Evolutionary conservation across 2,797 vertebrate genomes (phyloP).

Genomic region (Liasis olivaceus): DNA sequence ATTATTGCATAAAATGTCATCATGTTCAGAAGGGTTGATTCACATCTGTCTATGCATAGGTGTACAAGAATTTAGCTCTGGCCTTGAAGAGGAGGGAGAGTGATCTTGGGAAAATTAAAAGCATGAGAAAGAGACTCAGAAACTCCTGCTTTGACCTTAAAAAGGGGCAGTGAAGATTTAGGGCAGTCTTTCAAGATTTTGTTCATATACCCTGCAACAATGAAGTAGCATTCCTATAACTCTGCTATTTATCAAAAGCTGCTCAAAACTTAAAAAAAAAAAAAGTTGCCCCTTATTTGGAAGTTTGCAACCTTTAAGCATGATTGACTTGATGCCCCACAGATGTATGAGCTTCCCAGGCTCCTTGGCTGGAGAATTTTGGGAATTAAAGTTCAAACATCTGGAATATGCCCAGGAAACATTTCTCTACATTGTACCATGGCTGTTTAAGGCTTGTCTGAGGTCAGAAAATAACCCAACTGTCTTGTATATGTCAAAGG

Average conservation of each 20-base stretch:
- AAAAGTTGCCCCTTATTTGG: background rate
- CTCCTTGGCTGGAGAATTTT: background rate
- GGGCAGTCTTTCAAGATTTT: background rate
- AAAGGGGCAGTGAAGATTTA: background rate
- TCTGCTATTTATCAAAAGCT: background rate
- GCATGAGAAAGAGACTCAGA: too few species aligned
- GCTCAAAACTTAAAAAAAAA: background rate
- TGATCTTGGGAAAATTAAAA: too few species aligned
- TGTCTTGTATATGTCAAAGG: background rate
- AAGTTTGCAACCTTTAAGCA: background rate
- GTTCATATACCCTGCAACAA: too few species aligned
- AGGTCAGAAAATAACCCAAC: background rate
- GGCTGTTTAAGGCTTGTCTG: background rate
- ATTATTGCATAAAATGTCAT: too few species aligned
- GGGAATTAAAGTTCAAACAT: background rate
- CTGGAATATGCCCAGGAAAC: background rate
- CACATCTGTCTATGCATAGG: too few species aligned
- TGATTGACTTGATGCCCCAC: background rate
- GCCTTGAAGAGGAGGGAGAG: too few species aligned
- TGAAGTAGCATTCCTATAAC: background rate
- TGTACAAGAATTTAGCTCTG: too few species aligned
- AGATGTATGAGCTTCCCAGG: background rate
- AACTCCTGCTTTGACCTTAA: background rate
- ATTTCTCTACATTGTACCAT: background rate
- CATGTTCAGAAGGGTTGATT: too few species aligned